These are phyloP conservation scores for Ondatra zibethicus DNA, from an alignment of 2,113 vertebrate species.

Conservation along the genomic window DNA sequence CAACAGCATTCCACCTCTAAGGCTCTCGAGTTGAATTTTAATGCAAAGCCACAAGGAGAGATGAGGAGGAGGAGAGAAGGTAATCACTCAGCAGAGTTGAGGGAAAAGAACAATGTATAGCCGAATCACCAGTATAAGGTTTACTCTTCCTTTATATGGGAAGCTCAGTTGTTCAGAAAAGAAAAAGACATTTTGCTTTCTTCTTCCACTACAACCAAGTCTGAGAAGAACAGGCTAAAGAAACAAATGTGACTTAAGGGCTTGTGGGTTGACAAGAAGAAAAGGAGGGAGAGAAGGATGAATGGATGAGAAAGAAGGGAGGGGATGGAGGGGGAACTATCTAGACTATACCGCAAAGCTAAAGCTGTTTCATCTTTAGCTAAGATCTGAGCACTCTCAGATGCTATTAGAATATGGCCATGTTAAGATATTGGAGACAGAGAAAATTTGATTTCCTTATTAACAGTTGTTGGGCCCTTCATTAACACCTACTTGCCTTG, in stretches of 20 bases:
- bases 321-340: slow-evolving; percentile 26
- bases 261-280: slow-evolving; percentile 68
- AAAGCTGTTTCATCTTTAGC: neutral
- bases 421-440: neutral
- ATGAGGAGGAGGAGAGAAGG: neutral
- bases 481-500: too few relatives aligned
- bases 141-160: slow-evolving; percentile 14
- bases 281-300: neutral
- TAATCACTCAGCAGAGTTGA: neutral
- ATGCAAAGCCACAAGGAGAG: neutral
- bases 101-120: slow-evolving; percentile 46
- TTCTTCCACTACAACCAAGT: slow-evolving; percentile 60
- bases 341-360: slow-evolving; percentile 69
- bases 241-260: slow-evolving; percentile 76
- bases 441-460: too few relatives aligned
- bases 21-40: neutral
- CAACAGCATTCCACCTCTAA: neutral
- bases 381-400: neutral
- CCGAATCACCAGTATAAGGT: slow-evolving; percentile 57
- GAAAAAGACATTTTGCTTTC: slow-evolving; percentile 73
- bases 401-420: neutral
- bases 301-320: too few relatives aligned
- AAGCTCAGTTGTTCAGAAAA: slow-evolving; percentile 72
- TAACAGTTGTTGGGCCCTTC: neutral
- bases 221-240: slow-evolving; percentile 77